Evolutionary conservation across 2,113 vertebrate species (phyloP).

Genomic region (Microcebus lehilahytsara): DNA sequence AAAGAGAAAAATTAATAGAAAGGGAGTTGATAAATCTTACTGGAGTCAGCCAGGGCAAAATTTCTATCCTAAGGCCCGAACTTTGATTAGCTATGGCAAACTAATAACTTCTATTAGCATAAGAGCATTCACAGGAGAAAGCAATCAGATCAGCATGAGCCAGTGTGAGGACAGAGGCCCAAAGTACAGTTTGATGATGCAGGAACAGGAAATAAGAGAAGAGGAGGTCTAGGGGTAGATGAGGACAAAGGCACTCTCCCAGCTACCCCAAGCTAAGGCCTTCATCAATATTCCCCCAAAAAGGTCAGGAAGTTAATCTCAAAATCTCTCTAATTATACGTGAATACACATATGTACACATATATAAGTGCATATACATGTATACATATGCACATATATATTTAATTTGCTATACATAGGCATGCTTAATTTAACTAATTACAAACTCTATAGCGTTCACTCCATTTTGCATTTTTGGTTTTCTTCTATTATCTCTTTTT

Average conservation of each 20-base stretch:
- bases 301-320: not conserved
- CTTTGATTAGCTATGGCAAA: conserved; percentile 46
- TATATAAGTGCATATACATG: not conserved
- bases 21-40: conserved; percentile 8
- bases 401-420: not conserved
- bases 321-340: not conserved
- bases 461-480: conserved; percentile 11
- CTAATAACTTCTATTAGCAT: conserved; percentile 28
- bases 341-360: not conserved
- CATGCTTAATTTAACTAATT: conserved; percentile 10
- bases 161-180: not conserved
- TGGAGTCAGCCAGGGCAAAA: conserved; percentile 38
- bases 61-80: not conserved
- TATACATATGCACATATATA: not conserved
- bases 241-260: not conserved
- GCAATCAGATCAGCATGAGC: not conserved
- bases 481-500: conserved; percentile 10
- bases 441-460: not conserved
- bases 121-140: not conserved
- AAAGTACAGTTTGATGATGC: not conserved
- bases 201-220: not conserved
- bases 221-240: not conserved
- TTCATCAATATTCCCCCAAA: not conserved
- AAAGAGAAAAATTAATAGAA: conserved; percentile 48
- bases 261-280: not conserved